A percentile compares a stretch with the other conserved stretches of the same genome.
phyloP scores from a whole-genome alignment of 2,797 vertebrate genomes.

The Chromobotia macracanthus region DNA sequence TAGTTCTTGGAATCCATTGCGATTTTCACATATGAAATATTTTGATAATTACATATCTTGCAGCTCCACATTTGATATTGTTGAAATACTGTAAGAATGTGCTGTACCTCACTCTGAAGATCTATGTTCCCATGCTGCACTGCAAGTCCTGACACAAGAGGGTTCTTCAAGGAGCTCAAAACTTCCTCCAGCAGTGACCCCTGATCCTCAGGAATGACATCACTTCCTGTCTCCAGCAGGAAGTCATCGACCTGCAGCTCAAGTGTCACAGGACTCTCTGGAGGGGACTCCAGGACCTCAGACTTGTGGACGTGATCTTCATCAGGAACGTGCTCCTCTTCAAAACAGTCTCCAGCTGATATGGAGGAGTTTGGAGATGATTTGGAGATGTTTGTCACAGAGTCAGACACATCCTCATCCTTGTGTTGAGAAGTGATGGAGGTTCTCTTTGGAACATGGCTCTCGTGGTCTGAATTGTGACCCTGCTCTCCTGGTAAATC shows the following conservation, averaged over 20 bases:
- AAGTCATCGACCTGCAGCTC: slow-evolving; percentile 63
- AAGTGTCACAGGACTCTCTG: slow-evolving; percentile 45
- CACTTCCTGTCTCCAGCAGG: slow-evolving; percentile 52
- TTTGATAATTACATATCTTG: too few species aligned
- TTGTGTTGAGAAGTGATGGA: slow-evolving; percentile 19
- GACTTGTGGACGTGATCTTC: slow-evolving; percentile 54
- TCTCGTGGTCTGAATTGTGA: neutral
- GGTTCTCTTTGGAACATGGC: neutral
- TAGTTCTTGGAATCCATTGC: too few species aligned
- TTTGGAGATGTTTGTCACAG: slow-evolving; percentile 16
- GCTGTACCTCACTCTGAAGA: slow-evolving; percentile 50
- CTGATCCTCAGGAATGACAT: slow-evolving; percentile 65
- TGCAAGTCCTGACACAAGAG: slow-evolving; percentile 62
- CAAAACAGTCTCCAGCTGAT: slow-evolving; percentile 39
- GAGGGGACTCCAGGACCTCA: slow-evolving; percentile 56
- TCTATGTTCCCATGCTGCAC: slow-evolving; percentile 55
- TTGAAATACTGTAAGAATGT: neutral
- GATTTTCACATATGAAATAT: too few species aligned
- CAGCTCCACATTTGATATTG: too few species aligned
- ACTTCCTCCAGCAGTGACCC: slow-evolving; percentile 77
- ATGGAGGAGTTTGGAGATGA: slow-evolving; percentile 42
- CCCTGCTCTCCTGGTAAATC: neutral
- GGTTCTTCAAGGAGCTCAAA: slow-evolving; percentile 75
- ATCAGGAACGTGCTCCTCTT: slow-evolving; percentile 54
- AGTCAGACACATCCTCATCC: slow-evolving; percentile 32